phyloP scores from a whole-genome alignment of 2,797 vertebrate species.

The Presbytis comata region DNA sequence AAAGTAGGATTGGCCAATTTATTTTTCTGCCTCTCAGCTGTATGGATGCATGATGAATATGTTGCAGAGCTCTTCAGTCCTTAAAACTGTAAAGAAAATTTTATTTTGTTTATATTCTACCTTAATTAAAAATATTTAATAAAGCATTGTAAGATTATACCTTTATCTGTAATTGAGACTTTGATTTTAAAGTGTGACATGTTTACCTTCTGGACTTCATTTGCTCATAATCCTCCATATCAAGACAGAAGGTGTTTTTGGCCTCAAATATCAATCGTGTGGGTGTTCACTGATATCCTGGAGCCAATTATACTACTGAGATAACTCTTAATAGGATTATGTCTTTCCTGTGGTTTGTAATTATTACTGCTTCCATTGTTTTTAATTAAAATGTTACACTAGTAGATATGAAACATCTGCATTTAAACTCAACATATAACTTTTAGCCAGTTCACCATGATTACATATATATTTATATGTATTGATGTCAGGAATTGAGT shows the following conservation, averaged over 20 bases:
- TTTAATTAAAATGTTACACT: conserved; percentile 52
- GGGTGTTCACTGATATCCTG: background rate
- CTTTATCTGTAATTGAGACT: background rate
- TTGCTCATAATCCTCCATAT: conserved; percentile 27
- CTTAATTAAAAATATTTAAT: conserved; percentile 14
- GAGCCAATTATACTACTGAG: background rate
- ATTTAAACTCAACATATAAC: background rate
- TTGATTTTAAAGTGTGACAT: conserved; percentile 5
- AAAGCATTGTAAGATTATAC: background rate
- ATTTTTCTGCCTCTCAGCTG: background rate
- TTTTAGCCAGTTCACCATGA: background rate
- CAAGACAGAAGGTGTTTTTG: conserved; percentile 26
- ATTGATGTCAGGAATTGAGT: background rate
- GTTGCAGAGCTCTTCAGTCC: background rate
- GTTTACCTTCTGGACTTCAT: conserved; percentile 3
- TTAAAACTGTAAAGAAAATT: background rate
- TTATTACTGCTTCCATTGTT: conserved; percentile 47
- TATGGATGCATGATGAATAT: background rate
- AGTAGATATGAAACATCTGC: background rate
- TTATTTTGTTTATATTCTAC: background rate
- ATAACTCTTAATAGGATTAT: conserved; percentile 56
- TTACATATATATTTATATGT: background rate
- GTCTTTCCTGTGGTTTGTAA: conserved; percentile 31
- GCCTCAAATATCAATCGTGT: background rate
- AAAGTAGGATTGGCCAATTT: background rate